phyloP scores from a whole-genome alignment of 2,113 vertebrate species.

The Scolopax mira region DNA sequence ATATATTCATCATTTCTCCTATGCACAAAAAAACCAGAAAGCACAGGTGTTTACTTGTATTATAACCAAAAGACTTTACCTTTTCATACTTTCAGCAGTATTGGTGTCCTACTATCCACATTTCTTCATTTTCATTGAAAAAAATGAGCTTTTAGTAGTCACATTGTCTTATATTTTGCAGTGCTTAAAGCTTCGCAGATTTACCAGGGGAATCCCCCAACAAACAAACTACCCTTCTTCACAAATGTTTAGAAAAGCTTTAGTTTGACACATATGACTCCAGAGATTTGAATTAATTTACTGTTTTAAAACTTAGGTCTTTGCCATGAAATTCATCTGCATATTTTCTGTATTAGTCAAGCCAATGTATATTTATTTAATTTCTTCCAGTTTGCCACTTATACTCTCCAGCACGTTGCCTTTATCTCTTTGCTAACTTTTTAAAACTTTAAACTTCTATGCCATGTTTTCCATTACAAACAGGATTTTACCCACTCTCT shows the following conservation, averaged over 20 bases:
- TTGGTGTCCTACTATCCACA: background rate
- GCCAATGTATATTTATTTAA: background rate
- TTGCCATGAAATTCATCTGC: background rate
- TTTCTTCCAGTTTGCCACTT: background rate
- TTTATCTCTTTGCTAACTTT: background rate
- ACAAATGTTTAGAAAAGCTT: background rate
- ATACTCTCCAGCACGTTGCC: background rate
- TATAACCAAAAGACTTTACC: background rate
- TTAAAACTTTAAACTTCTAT: background rate
- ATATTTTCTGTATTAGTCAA: background rate
- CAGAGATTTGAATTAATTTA: background rate
- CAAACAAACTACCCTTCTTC: background rate
- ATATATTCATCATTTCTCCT: background rate
- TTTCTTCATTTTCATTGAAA: background rate
- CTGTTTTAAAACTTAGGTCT: background rate
- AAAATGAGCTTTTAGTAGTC: background rate
- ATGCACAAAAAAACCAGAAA: background rate
- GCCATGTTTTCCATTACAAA: background rate
- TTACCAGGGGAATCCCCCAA: background rate
- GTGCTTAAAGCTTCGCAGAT: background rate
- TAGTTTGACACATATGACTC: background rate
- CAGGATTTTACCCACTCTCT: background rate
- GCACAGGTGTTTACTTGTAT: rapidly evolving
- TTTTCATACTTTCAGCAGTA: background rate
- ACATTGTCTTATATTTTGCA: background rate